Evolutionary conservation across 2,113 vertebrate species (phyloP).

Genomic region (Burhinus oedicnemus): DNA sequence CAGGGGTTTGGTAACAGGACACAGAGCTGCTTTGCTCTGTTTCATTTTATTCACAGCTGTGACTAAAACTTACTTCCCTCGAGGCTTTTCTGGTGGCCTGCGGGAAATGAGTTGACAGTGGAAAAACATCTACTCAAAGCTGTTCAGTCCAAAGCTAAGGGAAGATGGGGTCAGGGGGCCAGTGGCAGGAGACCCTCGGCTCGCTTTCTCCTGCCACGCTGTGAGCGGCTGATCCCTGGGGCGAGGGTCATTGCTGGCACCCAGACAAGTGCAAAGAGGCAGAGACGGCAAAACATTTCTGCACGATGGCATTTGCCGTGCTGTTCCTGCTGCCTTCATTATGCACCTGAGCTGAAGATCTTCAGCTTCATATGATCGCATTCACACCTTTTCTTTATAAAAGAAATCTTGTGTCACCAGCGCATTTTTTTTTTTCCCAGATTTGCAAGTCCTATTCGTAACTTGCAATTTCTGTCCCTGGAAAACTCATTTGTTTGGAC

Average conservation of each 20-base stretch:
- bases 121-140: background rate
- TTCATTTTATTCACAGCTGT: background rate
- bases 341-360: background rate
- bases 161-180: background rate
- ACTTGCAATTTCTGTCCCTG: background rate
- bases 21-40: background rate
- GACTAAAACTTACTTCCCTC: background rate
- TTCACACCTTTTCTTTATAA: background rate
- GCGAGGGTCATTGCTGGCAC: background rate
- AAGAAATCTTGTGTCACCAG: background rate
- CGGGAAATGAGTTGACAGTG: background rate
- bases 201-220: background rate
- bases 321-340: background rate
- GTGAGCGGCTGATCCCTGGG: rapidly evolving
- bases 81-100: background rate
- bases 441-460: background rate
- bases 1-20: background rate
- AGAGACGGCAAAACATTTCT: background rate
- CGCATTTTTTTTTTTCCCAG: background rate
- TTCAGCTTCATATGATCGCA: background rate
- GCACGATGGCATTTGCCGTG: rapidly evolving
- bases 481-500: background rate
- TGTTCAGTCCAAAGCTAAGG: background rate
- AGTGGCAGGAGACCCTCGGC: background rate
- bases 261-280: background rate